Evolutionary conservation across 2,888 invertebrate genomes (phyloP).

Genomic region (Macrosiphum euphorbiae): DNA sequence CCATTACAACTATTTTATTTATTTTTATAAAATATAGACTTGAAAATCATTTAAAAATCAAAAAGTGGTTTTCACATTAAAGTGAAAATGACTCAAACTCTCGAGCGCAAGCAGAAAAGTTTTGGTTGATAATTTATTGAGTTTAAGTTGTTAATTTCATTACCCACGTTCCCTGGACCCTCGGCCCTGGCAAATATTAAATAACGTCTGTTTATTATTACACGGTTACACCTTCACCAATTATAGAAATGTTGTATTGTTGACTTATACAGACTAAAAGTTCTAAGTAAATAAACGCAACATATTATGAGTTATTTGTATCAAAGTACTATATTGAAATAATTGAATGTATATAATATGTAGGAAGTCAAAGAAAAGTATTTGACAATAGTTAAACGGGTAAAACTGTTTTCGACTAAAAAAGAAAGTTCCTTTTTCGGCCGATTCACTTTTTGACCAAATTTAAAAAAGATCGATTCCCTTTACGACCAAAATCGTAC

Average conservation of each 20-base stretch:
- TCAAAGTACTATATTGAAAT: not conserved
- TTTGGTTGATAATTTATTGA: not conserved
- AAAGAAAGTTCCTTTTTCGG: no score
- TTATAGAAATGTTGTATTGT: no score
- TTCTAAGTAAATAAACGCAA: no score
- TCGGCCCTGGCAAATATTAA: not conserved
- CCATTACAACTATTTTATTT: not conserved
- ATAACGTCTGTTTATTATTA: no score
- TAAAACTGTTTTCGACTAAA: no score
- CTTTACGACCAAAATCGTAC: no score
- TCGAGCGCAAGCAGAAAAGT: not conserved
- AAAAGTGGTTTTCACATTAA: not conserved
- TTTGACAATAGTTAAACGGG: not conserved
- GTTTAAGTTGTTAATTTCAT: not conserved
- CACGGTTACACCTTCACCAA: no score
- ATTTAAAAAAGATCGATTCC: no score
- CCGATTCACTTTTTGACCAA: no score
- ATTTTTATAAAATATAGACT: not conserved
- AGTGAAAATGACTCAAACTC: not conserved
- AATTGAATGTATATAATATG: not conserved
- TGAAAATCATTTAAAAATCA: not conserved
- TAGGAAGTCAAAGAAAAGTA: not conserved
- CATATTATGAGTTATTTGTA: not conserved
- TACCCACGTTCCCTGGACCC: not conserved
- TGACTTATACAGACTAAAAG: no score